These are phyloP conservation scores for Heliconius cydno DNA, from an alignment of 2,888 invertebrate species.

Conservation along the genomic window DNA sequence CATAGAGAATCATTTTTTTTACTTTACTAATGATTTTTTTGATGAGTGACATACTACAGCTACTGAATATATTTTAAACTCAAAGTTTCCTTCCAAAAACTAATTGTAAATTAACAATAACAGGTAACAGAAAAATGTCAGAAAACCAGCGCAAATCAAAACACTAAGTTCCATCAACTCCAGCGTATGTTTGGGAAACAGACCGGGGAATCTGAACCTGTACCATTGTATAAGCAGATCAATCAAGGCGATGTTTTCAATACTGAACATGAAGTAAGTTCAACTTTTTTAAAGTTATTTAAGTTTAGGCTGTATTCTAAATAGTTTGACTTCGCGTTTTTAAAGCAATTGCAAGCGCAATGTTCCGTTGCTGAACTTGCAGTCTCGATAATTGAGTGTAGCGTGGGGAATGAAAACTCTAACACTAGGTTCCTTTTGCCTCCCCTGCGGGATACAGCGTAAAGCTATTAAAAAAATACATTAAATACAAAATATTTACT, in stretches of 20 bases:
- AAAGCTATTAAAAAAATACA: not conserved
- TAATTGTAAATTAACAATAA: not conserved
- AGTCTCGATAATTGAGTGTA: too few species aligned
- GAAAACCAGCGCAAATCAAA: conserved; percentile 90
- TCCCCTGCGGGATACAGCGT: too few species aligned
- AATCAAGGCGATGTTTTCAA: conserved; percentile 84
- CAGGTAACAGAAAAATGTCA: conserved; percentile 85
- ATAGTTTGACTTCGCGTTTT: too few species aligned
- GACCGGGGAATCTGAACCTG: conserved; percentile 72
- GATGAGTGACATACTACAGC: too few species aligned
- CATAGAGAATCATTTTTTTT: too few species aligned
- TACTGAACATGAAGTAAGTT: conserved; percentile 82
- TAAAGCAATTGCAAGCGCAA: too few species aligned
- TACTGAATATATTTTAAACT: not conserved
- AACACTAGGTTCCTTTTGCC: too few species aligned
- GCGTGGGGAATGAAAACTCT: too few species aligned
- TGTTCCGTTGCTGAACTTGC: too few species aligned
- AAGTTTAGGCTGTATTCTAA: too few species aligned
- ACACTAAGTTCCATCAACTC: conserved; percentile 91
- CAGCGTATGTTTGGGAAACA: conserved; percentile 89
- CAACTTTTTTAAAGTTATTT: not conserved
- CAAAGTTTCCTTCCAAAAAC: not conserved
- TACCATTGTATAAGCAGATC: conserved; percentile 84
- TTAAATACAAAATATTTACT: not conserved
- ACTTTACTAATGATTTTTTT: too few species aligned